Evolutionary conservation across 2,797 vertebrate species (phyloP), one percentile per base, ranked within the genome.

Genomic region (Odontamblyopus lacepedii): DNA sequence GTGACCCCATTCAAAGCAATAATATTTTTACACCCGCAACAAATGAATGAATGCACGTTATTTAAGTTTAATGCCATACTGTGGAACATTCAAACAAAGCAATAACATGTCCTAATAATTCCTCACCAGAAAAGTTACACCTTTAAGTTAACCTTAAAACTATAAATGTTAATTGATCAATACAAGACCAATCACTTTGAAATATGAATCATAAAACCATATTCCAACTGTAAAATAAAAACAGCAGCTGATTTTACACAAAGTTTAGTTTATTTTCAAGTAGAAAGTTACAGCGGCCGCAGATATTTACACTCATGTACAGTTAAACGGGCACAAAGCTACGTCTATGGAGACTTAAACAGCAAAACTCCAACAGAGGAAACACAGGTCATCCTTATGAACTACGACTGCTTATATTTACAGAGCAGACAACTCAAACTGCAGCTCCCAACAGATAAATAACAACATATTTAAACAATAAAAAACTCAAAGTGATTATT

Each of bases 261-360:
- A 82, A 72, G 63, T 69, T 32, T 23, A n/a, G n/a, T 83, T 85
- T 83, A 79, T 78, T 85, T 57, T 72, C 66, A 76, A 67, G 73
- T 84, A 78, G 74, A 85, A 85, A 76, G 69, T 74, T 35, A n/a
- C 59, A 76, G 72, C 73, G 57, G 69, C 7, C 38, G 71, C 15
- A 51, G 23, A 12, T 83, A 83, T 86, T 85, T 85, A 84, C 83
- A 86, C 68, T 63, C 77, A 81, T 79, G 69, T 82, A 83, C 81
- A 83, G 62, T 50, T 18, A 23, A n/a, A 18, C 50, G 18, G 30
- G 71, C 61, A 18, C 63, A 19, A 59, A 59, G 67, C 73, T 64
- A 41, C 26, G 50, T 50, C 48, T 27, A 50, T 7, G 50, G 18
- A 30, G 41, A 70, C 44, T 44, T 48, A 48, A 48, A 48, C 3